Percentiles rank a stretch among this genome's conserved stretches.
These are phyloP conservation scores for Piezodorus guildinii DNA, from an alignment of 1,140 invertebrate genomes.

Conservation along the genomic window DNA sequence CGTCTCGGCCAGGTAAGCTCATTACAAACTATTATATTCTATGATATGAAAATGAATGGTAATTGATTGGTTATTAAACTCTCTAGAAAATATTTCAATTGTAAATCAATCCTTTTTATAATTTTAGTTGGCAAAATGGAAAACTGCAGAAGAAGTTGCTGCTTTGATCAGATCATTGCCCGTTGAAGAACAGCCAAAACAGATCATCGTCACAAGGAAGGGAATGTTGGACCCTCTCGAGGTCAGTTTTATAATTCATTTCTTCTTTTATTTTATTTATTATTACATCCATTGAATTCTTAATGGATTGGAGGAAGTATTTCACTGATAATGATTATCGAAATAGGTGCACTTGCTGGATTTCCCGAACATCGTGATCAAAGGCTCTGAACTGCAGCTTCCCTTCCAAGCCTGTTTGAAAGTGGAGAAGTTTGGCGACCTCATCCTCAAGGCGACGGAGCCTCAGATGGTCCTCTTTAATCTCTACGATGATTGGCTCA, in stretches of 20 bases:
- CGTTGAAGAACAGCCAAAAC: slow-evolving; percentile 99
- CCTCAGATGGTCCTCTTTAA: slow-evolving; percentile 99
- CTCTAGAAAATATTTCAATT: no score
- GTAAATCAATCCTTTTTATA: no score
- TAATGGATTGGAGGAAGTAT: no score
- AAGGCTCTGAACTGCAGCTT: slow-evolving; percentile 92
- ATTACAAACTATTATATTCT: no score
- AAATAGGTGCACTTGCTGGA: slow-evolving; percentile 83
- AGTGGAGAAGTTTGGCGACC: slow-evolving; percentile 98
- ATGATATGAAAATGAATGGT: no score
- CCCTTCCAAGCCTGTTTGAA: slow-evolving; percentile 99
- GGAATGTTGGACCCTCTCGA: slow-evolving; percentile 99
- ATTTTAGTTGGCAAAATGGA: slow-evolving; percentile 78
- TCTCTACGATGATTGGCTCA: slow-evolving; percentile 98
- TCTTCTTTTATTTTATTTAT: neutral
- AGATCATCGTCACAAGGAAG: slow-evolving; percentile 98
- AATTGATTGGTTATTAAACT: no score
- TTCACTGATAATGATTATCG: no score
- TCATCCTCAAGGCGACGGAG: slow-evolving; percentile 98
- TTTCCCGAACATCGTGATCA: slow-evolving; percentile 99
- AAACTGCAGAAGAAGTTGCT: slow-evolving; percentile 99
- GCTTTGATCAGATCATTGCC: slow-evolving; percentile 96
- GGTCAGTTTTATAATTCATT: slow-evolving; percentile 29
- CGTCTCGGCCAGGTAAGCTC: slow-evolving; percentile 61
- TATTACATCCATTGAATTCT: no score